Conservation (phyloP, 2,888 invertebrate genomes). For the Sphecodes monilicornis region DNA sequence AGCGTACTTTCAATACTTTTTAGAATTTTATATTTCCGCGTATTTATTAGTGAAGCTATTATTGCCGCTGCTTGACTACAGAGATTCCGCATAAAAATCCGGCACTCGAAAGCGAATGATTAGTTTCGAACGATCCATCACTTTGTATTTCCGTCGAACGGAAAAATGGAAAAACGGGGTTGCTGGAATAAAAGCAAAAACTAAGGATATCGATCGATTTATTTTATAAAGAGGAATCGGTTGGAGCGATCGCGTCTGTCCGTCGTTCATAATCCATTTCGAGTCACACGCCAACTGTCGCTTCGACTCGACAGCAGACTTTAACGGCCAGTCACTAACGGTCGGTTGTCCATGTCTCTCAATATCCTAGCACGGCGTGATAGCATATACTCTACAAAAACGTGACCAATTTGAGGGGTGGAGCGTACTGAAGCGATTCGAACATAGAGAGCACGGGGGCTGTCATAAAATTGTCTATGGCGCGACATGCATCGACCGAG, state of each 20-base stretch:
- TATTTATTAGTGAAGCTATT: neutral
- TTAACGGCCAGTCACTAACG: slow-evolving; percentile 56
- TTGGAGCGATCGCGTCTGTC: neutral
- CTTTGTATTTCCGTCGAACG: neutral
- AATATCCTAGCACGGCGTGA: slow-evolving; percentile 49
- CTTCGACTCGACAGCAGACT: slow-evolving; percentile 54
- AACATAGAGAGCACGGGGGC: slow-evolving; percentile 61
- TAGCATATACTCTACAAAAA: slow-evolving; percentile 55
- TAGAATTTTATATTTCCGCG: neutral
- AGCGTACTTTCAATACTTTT: neutral
- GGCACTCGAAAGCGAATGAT: neutral
- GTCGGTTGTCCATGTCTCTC: slow-evolving; percentile 55
- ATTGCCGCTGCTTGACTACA: neutral
- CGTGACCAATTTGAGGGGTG: slow-evolving; percentile 63
- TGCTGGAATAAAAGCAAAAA: neutral
- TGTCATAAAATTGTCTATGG: slow-evolving; percentile 68
- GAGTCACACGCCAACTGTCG: slow-evolving; percentile 44
- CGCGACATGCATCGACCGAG: slow-evolving; percentile 53
- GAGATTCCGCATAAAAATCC: neutral
- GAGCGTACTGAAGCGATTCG: slow-evolving; percentile 53
- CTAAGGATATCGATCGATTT: slow-evolving; percentile 14
- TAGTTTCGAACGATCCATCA: neutral
- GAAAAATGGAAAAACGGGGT: neutral
- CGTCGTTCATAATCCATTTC: slow-evolving; percentile 45
- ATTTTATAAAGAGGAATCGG: slow-evolving; percentile 14